Conservation (phyloP, 1,140 invertebrate genomes). For the Zelostemma sp. region DNA sequence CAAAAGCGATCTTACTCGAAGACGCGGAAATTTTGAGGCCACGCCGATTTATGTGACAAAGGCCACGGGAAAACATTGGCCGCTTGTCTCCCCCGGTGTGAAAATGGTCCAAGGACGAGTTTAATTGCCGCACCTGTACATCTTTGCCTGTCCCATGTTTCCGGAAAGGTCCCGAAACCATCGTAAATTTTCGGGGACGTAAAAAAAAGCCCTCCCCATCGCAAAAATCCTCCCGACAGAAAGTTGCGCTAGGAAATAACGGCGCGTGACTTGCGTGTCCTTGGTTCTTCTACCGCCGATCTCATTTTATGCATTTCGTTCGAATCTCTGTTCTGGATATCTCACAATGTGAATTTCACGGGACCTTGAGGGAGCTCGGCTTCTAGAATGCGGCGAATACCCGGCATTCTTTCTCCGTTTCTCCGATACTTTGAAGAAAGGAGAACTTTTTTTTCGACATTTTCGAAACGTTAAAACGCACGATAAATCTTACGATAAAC, state of each 20-base stretch:
- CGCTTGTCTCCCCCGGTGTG: conserved; percentile 30
- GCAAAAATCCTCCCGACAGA: conserved; percentile 52
- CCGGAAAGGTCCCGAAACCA: conserved; percentile 49
- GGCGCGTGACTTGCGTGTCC: conserved; percentile 46
- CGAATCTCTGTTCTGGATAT: conserved; percentile 13
- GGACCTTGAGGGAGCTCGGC: conserved; percentile 12
- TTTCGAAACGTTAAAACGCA: not conserved
- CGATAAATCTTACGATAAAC: too few species aligned
- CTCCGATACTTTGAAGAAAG: too few species aligned
- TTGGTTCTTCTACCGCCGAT: conserved; percentile 28
- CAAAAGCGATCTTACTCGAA: not conserved
- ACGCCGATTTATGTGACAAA: conserved; percentile 37
- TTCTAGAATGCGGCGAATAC: conserved; percentile 12
- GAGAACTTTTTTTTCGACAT: too few species aligned
- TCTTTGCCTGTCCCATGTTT: conserved; percentile 49
- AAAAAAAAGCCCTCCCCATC: conserved; percentile 45
- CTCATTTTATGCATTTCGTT: conserved; percentile 37
- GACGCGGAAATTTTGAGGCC: conserved; percentile 26
- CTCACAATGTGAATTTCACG: conserved; percentile 11
- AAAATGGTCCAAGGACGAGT: conserved; percentile 65
- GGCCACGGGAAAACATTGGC: conserved; percentile 45
- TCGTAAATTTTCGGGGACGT: conserved; percentile 63
- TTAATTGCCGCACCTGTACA: conserved; percentile 66
- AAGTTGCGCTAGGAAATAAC: conserved; percentile 52
- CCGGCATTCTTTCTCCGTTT: not conserved